phyloP scores from a whole-genome alignment of 2,797 vertebrate genomes.

The Gadopsis bispinosus region DNA sequence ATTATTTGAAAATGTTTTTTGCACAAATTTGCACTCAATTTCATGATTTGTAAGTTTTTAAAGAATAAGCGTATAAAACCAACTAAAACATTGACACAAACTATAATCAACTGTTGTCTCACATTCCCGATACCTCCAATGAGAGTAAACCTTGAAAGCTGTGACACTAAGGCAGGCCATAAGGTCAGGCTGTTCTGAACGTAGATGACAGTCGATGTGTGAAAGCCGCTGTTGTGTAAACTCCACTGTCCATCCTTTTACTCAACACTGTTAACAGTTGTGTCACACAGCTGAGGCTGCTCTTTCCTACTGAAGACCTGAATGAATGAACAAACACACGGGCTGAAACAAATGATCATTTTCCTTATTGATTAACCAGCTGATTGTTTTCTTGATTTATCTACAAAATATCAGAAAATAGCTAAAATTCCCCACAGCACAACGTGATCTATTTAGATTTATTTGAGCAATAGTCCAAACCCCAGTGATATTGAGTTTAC shows the following conservation, averaged over 20 bases:
- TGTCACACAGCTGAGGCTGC: background rate
- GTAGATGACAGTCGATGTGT: background rate
- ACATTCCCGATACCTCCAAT: background rate
- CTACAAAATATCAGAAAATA: background rate
- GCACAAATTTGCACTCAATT: conserved; percentile 36
- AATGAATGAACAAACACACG: background rate
- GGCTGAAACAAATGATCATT: background rate
- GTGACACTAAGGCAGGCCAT: background rate
- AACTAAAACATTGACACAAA: background rate
- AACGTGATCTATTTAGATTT: background rate
- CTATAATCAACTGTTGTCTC: background rate
- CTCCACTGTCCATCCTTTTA: background rate
- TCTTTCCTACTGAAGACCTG: background rate
- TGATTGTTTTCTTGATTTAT: background rate
- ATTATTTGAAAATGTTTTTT: conserved; percentile 7
- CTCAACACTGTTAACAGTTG: conserved; percentile 7
- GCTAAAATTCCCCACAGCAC: background rate
- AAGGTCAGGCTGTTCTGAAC: background rate
- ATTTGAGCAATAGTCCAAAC: background rate
- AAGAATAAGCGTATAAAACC: background rate
- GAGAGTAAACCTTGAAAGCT: background rate
- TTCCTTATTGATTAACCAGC: background rate
- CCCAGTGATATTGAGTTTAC: background rate
- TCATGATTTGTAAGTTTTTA: conserved; percentile 6
- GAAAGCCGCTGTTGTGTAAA: background rate